phyloP scores from a whole-genome alignment of 2,888 invertebrate species.

The Eristalis intricaria region DNA sequence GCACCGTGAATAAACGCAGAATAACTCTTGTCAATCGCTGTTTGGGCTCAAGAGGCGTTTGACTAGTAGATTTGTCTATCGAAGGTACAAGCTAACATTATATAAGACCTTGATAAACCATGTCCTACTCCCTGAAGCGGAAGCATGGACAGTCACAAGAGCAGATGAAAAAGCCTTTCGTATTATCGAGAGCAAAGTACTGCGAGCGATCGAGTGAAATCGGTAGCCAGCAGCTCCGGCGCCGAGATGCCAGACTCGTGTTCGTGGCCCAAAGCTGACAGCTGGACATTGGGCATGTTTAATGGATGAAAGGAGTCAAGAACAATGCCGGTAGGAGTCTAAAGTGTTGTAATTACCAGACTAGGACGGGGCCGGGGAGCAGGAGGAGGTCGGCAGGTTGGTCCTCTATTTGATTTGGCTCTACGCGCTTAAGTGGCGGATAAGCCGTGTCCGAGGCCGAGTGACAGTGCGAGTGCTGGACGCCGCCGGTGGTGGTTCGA shows the following conservation, averaged over 20 bases:
- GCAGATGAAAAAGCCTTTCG: too few species aligned
- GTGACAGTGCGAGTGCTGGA: slow-evolving; percentile 37
- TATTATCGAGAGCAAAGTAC: too few species aligned
- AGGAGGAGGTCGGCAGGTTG: background rate
- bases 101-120: too few species aligned
- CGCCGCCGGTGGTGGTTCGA: background rate
- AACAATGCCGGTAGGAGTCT: slow-evolving; percentile 66
- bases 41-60: too few species aligned
- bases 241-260: slow-evolving; percentile 32
- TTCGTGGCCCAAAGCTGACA: slow-evolving; percentile 62
- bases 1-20: too few species aligned
- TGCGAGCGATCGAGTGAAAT: too few species aligned
- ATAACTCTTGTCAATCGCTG: too few species aligned
- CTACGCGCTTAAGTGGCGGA: slow-evolving; percentile 69
- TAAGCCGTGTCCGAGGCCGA: slow-evolving; percentile 60
- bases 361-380: background rate
- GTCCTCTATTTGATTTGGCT: slow-evolving; percentile 52
- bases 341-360: slow-evolving; percentile 67
- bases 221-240: slow-evolving; percentile 59
- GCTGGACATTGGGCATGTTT: slow-evolving; percentile 64
- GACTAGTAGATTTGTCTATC: too few species aligned
- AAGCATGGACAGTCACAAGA: too few species aligned
- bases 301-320: slow-evolving; percentile 69
- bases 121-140: too few species aligned
- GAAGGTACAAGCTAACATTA: too few species aligned